phyloP scores from a whole-genome alignment of 2,888 invertebrate species.

The Cerceris rybyensis region DNA sequence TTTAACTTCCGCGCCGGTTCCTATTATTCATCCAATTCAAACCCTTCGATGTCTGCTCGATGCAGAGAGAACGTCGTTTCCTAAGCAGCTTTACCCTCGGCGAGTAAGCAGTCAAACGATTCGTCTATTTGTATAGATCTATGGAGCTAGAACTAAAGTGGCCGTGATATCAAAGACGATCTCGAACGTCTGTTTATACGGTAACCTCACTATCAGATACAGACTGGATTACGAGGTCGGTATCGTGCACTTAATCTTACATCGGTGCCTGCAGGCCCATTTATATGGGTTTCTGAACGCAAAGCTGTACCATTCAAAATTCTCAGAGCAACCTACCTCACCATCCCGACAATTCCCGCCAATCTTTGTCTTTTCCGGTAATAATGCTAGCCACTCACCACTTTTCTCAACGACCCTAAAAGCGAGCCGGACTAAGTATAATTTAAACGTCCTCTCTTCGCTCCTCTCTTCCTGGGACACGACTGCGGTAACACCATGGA shows the following conservation, averaged over 20 bases:
- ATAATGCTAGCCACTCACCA: slow-evolving; percentile 37
- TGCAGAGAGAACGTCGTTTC: slow-evolving; percentile 27
- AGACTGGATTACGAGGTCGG: slow-evolving; percentile 65
- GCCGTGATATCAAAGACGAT: slow-evolving; percentile 60
- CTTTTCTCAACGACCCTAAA: slow-evolving; percentile 42
- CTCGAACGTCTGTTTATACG: slow-evolving; percentile 65
- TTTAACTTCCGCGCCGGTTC: slow-evolving; percentile 42
- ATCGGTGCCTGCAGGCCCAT: slow-evolving; percentile 62
- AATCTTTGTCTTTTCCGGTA: slow-evolving; percentile 21
- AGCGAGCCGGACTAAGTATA: slow-evolving; percentile 65
- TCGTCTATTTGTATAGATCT: slow-evolving; percentile 57
- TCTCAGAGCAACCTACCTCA: slow-evolving; percentile 1
- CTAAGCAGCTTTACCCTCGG: slow-evolving; percentile 36
- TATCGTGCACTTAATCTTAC: slow-evolving; percentile 65
- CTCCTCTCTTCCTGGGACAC: slow-evolving; percentile 21
- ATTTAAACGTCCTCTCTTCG: slow-evolving; percentile 66
- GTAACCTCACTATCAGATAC: slow-evolving; percentile 65
- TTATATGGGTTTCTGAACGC: slow-evolving; percentile 40
- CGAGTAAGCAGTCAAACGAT: slow-evolving; percentile 56
- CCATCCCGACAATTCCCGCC: background rate
- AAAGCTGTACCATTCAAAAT: slow-evolving; percentile 29
- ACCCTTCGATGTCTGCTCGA: slow-evolving; percentile 36
- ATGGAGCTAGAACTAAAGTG: slow-evolving; percentile 50
- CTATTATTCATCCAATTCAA: slow-evolving; percentile 55
- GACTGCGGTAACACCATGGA: slow-evolving; percentile 42